Evolutionary conservation across 2,113 vertebrate species (phyloP).

Genomic region (Todiramphus saurophagus): DNA sequence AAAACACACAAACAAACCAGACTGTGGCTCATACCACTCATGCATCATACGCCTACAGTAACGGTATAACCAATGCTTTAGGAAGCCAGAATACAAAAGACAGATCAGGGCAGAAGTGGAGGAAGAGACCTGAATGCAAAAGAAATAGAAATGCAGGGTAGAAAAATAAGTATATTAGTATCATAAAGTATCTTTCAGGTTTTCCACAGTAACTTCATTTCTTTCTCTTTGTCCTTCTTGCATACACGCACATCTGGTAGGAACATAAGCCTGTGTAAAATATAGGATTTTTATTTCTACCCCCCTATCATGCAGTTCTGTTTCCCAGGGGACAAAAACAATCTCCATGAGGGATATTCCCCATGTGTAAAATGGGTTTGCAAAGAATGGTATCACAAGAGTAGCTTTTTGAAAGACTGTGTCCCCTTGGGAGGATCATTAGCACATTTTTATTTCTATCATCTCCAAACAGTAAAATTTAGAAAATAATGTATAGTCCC

Average conservation of each 20-base stretch:
- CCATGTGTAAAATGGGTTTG: not conserved
- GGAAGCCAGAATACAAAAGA: not conserved
- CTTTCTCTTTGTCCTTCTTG: not conserved
- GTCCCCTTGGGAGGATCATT: not conserved
- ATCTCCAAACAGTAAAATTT: not conserved
- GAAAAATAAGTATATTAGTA: not conserved
- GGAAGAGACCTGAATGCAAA: not conserved
- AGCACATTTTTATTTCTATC: not conserved
- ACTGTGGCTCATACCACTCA: accelerated
- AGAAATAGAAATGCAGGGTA: not conserved
- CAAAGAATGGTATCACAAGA: not conserved
- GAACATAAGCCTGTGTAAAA: not conserved
- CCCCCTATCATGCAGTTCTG: not conserved
- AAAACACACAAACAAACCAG: not conserved
- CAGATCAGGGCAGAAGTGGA: not conserved
- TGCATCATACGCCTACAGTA: not conserved
- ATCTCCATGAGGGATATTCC: not conserved
- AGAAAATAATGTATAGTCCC: not conserved
- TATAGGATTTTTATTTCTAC: not conserved
- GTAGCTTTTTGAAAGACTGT: not conserved
- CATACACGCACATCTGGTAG: not conserved
- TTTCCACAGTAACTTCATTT: not conserved
- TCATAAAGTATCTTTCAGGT: not conserved
- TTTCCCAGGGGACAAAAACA: not conserved
- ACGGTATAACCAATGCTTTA: not conserved